A percentile compares a stretch with the other conserved stretches of the same genome.
Evolutionary conservation across 2,797 vertebrate genomes (phyloP).

Genomic region (Rhinophrynus dorsalis): DNA sequence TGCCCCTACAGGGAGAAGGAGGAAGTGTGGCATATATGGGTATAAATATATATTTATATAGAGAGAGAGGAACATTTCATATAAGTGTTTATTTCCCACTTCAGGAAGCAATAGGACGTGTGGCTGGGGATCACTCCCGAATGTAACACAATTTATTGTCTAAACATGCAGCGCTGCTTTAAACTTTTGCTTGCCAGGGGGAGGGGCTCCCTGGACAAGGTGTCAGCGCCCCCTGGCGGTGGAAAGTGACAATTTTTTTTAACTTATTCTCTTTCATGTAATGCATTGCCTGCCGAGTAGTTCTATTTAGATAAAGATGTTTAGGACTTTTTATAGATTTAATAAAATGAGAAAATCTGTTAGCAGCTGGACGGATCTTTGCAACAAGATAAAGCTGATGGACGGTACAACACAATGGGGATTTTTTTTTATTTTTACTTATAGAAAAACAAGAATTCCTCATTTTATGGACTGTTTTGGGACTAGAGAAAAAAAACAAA

Average conservation of each 20-base stretch:
- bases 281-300: constrained; percentile 43
- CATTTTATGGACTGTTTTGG: background rate
- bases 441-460: background rate
- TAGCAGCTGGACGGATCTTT: background rate
- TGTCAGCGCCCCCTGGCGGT: background rate
- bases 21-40: too few relatives aligned
- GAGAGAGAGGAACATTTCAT: too few relatives aligned
- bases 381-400: background rate
- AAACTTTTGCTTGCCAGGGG: background rate
- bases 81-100: too few relatives aligned
- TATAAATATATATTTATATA: too few relatives aligned
- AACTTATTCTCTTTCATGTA: constrained; percentile 12
- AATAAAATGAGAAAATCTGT: constrained; percentile 1
- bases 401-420: background rate
- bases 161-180: constrained; percentile 16
- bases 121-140: too few relatives aligned
- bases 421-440: background rate
- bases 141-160: background rate
- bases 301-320: background rate
- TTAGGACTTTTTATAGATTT: constrained; percentile 12
- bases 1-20: background rate
- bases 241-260: background rate
- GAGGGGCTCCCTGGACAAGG: too few relatives aligned
- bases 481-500: too few relatives aligned
- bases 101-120: background rate